phyloP scores from a whole-genome alignment of 2,113 vertebrate genomes.

The Baryphthengus martii region DNA sequence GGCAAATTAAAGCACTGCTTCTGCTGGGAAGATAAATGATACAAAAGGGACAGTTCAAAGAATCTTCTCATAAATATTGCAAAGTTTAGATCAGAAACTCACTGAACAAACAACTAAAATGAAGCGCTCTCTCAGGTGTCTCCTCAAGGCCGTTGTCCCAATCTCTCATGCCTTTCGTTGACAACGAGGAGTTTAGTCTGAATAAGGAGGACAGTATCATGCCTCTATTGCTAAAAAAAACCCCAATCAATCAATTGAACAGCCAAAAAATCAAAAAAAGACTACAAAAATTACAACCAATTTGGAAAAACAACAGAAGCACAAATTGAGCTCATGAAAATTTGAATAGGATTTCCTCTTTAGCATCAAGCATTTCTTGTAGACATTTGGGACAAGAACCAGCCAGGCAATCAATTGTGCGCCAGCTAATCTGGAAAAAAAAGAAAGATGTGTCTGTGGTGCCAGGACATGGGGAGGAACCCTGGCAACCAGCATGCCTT shows the following conservation, averaged over 20 bases:
- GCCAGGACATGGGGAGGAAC: background rate
- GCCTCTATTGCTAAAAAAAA: background rate
- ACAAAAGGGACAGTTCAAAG: background rate
- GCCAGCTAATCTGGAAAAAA: background rate
- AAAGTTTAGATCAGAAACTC: background rate
- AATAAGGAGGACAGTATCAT: background rate
- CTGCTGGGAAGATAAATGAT: constrained; percentile 16
- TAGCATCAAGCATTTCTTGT: background rate
- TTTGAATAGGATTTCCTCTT: background rate
- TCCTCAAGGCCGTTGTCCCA: background rate
- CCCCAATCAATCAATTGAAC: background rate
- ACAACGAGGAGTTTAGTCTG: background rate
- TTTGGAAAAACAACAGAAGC: background rate
- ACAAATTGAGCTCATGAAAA: background rate
- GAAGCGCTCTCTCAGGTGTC: background rate
- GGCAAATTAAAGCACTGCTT: constrained; percentile 12
- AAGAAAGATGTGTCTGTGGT: background rate
- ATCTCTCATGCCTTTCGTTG: background rate
- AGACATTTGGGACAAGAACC: background rate
- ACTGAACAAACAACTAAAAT: background rate
- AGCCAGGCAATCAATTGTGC: background rate
- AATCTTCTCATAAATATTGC: background rate
- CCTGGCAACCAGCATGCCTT: background rate
- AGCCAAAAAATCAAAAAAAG: background rate
- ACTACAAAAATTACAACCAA: background rate